Evolutionary conservation across 1,140 invertebrate species (phyloP).

Genomic region (honey bee (Apis mellifera)): DNA sequence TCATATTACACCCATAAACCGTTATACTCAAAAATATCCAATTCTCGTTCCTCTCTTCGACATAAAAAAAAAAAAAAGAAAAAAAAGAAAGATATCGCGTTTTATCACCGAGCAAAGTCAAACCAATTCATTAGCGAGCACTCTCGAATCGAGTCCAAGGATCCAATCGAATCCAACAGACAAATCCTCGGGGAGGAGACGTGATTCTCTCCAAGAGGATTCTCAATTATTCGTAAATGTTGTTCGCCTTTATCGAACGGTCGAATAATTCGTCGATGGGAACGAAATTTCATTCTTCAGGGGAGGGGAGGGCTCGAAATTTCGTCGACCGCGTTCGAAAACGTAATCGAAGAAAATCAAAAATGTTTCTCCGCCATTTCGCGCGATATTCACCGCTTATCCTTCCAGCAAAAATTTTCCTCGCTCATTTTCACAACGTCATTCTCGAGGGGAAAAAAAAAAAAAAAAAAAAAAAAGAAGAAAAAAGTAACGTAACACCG

Average conservation of each 20-base stretch:
- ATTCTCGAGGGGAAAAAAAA: background rate
- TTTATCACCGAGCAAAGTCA: background rate
- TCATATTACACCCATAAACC: no score
- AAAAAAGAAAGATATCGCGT: background rate
- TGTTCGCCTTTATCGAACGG: background rate
- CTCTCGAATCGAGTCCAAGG: background rate
- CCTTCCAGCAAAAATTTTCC: conserved; percentile 2
- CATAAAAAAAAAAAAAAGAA: background rate
- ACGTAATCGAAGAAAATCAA: background rate
- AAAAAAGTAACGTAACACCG: conserved; percentile 14
- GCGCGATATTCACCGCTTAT: background rate
- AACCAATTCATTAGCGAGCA: background rate
- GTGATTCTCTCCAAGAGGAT: background rate
- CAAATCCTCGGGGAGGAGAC: background rate
- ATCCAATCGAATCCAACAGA: background rate
- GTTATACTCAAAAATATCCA: background rate
- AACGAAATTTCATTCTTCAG: background rate
- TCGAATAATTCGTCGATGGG: background rate
- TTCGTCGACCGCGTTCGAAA: background rate
- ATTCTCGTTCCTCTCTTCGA: background rate
- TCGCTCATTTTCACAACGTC: conserved; percentile 8
- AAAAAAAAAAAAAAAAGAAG: no score
- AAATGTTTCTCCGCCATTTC: background rate
- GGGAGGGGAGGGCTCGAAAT: background rate
- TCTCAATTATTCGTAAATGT: background rate